These are phyloP conservation scores for Strongylocentrotus purpuratus DNA, from an alignment of 35 echinoderm and acorn worm genomes.

Conservation along the genomic window DNA sequence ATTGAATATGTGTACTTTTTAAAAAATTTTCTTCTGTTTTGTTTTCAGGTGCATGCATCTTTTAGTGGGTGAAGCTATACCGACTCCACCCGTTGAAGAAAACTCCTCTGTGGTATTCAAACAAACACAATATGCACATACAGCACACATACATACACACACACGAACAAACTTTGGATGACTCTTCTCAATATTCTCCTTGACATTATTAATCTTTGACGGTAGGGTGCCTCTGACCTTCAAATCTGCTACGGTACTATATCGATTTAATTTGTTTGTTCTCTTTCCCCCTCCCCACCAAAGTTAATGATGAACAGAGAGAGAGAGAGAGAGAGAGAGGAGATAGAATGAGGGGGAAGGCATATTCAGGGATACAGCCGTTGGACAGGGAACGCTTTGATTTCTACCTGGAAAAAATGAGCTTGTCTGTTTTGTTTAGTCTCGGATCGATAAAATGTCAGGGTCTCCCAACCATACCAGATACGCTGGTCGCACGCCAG, in stretches of 20 bases:
- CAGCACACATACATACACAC: no score
- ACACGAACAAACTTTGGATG: not conserved
- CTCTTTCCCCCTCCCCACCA: not conserved
- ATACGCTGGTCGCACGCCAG: not conserved
- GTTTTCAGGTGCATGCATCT: no score
- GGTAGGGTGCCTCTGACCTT: not conserved
- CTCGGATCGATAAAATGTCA: not conserved
- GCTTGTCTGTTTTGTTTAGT: not conserved
- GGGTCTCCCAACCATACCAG: not conserved
- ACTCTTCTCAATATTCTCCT: not conserved
- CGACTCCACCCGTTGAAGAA: no score
- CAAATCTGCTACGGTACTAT: not conserved
- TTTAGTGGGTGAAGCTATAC: no score
- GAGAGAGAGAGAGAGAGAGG: not conserved
- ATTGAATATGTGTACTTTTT: no score
- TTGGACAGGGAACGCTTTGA: not conserved
- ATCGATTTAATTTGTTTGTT: not conserved
- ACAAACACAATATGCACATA: no score
- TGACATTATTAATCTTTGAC: not conserved
- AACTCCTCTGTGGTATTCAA: no score
- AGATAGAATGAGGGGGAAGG: not conserved
- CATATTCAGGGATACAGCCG: no score
- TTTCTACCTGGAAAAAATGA: no score
- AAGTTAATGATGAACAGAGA: not conserved
- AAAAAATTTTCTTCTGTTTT: no score